Evolutionary conservation across 2,113 vertebrate genomes (phyloP).

Genomic region (Xiphophorus maculatus): DNA sequence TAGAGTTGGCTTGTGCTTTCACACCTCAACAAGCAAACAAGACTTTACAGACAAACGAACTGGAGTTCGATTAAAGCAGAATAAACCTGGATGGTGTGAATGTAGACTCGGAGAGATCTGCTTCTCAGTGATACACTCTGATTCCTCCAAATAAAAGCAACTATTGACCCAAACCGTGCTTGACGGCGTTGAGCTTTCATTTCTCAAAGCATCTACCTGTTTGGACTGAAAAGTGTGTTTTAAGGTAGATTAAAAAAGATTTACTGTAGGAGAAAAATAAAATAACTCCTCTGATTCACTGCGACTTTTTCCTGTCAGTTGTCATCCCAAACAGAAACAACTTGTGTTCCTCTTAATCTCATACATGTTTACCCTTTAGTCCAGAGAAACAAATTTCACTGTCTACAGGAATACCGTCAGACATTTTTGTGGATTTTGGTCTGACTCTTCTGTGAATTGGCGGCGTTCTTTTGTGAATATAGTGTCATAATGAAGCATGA

Average conservation of each 20-base stretch:
- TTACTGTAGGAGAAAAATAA: slow-evolving; percentile 5
- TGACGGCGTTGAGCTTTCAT: background rate
- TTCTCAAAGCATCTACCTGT: background rate
- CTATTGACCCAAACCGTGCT: background rate
- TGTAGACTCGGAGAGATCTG: no score
- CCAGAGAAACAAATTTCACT: slow-evolving; percentile 26
- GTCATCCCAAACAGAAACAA: slow-evolving; percentile 13
- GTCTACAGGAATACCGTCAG: background rate
- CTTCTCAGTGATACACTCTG: no score
- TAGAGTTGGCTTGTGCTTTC: no score
- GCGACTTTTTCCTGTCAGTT: slow-evolving; percentile 11
- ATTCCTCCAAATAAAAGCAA: slow-evolving; percentile 1
- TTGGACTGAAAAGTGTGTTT: background rate
- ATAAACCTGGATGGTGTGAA: no score
- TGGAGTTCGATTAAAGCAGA: no score
- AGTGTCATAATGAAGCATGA: background rate
- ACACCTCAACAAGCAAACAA: no score
- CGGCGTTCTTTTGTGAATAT: background rate
- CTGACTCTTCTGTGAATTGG: background rate
- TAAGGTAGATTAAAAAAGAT: background rate
- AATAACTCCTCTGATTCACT: slow-evolving; percentile 31
- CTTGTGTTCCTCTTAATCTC: background rate
- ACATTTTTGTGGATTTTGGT: background rate
- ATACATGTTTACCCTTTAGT: slow-evolving; percentile 1
- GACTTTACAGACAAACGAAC: no score